Percentiles rank a stretch among this genome's conserved stretches.
Conservation (phyloP, 2,888 invertebrate species). For the Eilema griseolum region DNA sequence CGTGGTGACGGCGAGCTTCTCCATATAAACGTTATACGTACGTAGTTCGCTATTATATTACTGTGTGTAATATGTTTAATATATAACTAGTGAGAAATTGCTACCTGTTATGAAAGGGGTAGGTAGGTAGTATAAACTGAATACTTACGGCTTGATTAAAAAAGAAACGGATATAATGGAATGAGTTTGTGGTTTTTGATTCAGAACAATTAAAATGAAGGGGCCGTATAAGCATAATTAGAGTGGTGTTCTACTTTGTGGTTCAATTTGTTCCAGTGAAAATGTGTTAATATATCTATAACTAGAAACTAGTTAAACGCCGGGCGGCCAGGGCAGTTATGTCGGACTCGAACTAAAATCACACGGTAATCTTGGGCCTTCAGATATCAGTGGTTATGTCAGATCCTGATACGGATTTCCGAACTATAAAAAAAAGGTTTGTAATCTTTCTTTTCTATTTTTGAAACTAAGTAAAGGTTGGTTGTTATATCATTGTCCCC, state of each 20-base stretch:
- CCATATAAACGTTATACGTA: constrained; percentile 56
- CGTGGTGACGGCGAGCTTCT: constrained; percentile 57
- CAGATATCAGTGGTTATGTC: too few species aligned
- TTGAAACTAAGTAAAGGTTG: too few species aligned
- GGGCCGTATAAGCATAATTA: neutral
- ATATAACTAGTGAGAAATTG: constrained; percentile 52
- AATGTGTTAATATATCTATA: too few species aligned
- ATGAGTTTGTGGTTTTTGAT: neutral
- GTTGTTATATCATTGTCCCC: too few species aligned
- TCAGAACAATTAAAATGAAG: neutral
- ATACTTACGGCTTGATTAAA: constrained; percentile 16
- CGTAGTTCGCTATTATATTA: constrained; percentile 15
- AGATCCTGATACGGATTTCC: too few species aligned
- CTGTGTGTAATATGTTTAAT: constrained; percentile 10
- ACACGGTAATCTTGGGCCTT: too few species aligned
- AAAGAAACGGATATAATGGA: constrained; percentile 1
- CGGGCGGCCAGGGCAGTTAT: too few species aligned
- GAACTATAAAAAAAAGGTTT: too few species aligned
- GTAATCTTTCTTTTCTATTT: too few species aligned
- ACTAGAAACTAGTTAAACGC: too few species aligned
- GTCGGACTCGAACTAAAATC: too few species aligned
- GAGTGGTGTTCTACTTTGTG: neutral
- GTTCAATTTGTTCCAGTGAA: too few species aligned
- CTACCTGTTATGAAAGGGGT: constrained; percentile 36
- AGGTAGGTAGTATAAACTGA: constrained; percentile 30